phyloP scores from a whole-genome alignment of 1,140 invertebrate genomes.

The Dendroctonus valens region DNA sequence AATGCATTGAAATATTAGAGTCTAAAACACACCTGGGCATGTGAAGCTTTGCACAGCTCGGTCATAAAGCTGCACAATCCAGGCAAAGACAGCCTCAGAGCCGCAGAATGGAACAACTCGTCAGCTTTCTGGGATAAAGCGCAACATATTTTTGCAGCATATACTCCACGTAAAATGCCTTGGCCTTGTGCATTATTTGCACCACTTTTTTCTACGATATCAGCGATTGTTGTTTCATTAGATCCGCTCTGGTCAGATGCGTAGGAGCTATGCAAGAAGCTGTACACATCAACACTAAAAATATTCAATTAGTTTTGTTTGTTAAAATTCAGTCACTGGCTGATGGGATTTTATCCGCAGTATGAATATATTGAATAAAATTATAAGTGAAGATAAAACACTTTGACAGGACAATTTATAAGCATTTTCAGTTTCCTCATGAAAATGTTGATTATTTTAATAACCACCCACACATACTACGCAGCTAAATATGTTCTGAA shows the following conservation, averaged over 20 bases:
- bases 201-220: slow-evolving; percentile 66
- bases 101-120: slow-evolving; percentile 80
- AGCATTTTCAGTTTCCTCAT: too few species aligned
- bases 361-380: neutral
- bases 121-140: slow-evolving; percentile 84
- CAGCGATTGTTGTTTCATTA: slow-evolving; percentile 54
- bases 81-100: slow-evolving; percentile 80
- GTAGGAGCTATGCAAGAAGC: slow-evolving; percentile 71
- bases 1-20: neutral
- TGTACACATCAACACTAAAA: slow-evolving; percentile 76
- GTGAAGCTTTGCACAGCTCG: slow-evolving; percentile 77
- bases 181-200: slow-evolving; percentile 58
- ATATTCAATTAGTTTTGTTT: too few species aligned
- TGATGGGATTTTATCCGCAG: neutral
- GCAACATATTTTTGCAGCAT: slow-evolving; percentile 83
- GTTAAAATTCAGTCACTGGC: neutral
- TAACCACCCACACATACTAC: too few species aligned
- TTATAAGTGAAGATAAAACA: neutral
- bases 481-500: too few species aligned
- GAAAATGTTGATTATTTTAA: too few species aligned
- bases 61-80: slow-evolving; percentile 79
- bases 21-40: slow-evolving; percentile 60
- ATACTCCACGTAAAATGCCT: slow-evolving; percentile 74
- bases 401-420: too few species aligned
- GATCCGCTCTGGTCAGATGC: slow-evolving; percentile 29